Conservation (phyloP, 1,140 invertebrate genomes). For the Thaumetopoea pityocampa region DNA sequence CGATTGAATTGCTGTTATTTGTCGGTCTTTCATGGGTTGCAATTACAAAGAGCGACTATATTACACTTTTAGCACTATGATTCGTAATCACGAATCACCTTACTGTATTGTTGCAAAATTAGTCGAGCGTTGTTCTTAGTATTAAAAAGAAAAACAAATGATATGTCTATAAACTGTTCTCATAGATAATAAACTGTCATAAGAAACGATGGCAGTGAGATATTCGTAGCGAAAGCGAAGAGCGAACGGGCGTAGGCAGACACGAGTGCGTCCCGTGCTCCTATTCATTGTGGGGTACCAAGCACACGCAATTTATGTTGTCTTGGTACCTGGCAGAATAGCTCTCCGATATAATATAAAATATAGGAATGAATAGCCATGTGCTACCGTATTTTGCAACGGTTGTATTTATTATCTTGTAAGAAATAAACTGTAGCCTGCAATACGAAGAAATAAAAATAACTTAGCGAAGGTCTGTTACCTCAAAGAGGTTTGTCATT, state of each 20-base stretch:
- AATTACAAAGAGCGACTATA: no score
- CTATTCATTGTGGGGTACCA: conserved; percentile 47
- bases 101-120: not conserved
- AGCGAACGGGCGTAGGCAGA: conserved; percentile 44
- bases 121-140: not conserved
- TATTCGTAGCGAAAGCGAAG: conserved; percentile 34
- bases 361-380: conserved; percentile 2
- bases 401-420: not conserved
- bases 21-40: no score
- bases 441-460: no score
- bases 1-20: no score
- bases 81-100: not conserved
- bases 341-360: conserved; percentile 15
- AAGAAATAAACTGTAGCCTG: conserved; percentile 1
- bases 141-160: conserved; percentile 24
- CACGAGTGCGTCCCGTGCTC: conserved; percentile 33
- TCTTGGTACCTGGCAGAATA: conserved; percentile 28
- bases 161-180: conserved; percentile 46
- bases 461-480: no score
- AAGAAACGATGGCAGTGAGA: conserved; percentile 57
- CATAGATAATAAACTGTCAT: conserved; percentile 54
- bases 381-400: not conserved
- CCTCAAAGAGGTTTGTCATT: no score
- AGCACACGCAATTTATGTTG: conserved; percentile 48
- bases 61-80: no score